These are phyloP conservation scores for Hyppa rectilinea DNA, from an alignment of 2,888 invertebrate species.

Conservation along the genomic window DNA sequence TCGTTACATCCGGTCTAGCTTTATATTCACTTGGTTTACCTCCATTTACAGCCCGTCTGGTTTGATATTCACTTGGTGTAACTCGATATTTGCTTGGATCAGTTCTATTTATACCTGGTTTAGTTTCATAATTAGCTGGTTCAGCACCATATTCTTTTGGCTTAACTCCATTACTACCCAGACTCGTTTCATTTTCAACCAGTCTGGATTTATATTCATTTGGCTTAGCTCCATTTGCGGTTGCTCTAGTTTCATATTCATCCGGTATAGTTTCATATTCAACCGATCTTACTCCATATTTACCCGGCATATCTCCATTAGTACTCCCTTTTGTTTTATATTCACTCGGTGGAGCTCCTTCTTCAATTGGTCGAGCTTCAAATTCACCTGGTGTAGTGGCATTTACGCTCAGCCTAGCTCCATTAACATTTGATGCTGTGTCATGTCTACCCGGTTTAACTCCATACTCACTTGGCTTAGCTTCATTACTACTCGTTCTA, in stretches of 20 bases:
- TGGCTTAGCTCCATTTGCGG: background rate
- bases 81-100: accelerated
- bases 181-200: background rate
- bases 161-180: no score
- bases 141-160: background rate
- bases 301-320: background rate
- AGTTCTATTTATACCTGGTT: background rate
- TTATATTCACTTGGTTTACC: background rate
- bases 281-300: background rate
- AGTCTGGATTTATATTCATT: background rate
- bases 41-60: background rate
- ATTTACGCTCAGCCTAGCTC: background rate
- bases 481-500: background rate
- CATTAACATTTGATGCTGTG: background rate
- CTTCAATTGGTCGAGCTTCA: background rate
- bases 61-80: background rate
- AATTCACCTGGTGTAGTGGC: background rate
- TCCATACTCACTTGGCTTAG: no score
- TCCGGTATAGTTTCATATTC: background rate
- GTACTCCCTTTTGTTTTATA: no score
- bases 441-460: background rate
- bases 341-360: no score
- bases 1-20: background rate
- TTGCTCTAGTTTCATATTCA: background rate
- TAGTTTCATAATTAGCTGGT: background rate